Evolutionary conservation across 64 coral and sea anemone genomes (phyloP).

Genomic region (Porites australiensis): DNA sequence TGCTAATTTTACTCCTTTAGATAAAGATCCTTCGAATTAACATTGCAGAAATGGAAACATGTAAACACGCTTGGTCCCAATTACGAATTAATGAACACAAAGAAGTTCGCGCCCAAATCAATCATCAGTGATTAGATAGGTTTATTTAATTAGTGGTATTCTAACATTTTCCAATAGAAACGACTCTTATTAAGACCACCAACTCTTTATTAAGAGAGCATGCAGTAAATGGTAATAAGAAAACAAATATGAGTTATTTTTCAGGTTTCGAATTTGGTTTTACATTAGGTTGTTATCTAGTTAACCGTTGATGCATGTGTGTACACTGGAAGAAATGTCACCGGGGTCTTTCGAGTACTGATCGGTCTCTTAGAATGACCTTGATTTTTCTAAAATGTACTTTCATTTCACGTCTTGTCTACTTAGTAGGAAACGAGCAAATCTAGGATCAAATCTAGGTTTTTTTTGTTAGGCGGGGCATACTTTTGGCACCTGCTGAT

Average conservation of each 20-base stretch:
- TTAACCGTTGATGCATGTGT: constrained; percentile 65
- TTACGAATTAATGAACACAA: constrained; percentile 87
- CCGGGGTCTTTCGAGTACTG: neutral
- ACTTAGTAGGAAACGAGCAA: constrained; percentile 11
- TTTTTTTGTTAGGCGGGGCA: constrained; percentile 44
- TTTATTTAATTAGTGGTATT: constrained; percentile 94
- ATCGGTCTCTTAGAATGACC: neutral
- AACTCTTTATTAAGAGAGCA: constrained; percentile 86
- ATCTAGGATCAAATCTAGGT: constrained; percentile 28
- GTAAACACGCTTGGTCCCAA: constrained; percentile 88
- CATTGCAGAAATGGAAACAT: constrained; percentile 77
- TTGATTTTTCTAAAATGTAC: constrained; percentile 26
- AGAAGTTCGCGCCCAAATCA: constrained; percentile 92
- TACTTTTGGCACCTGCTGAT: constrained; percentile 77
- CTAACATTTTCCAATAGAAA: constrained; percentile 97
- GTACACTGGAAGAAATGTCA: neutral
- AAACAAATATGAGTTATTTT: constrained; percentile 92
- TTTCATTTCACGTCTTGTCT: constrained; percentile 23
- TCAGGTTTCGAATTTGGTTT: constrained; percentile 83
- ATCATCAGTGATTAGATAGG: constrained; percentile 93
- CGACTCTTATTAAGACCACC: constrained; percentile 73
- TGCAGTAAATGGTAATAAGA: constrained; percentile 86
- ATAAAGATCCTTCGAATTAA: constrained; percentile 87
- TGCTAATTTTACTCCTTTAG: constrained; percentile 70
- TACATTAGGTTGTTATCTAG: constrained; percentile 82